Percentiles rank a stretch among this genome's conserved stretches.
These are phyloP conservation scores for Solenodon paradoxus DNA, from an alignment of 2,113 vertebrate species.

Conservation along the genomic window DNA sequence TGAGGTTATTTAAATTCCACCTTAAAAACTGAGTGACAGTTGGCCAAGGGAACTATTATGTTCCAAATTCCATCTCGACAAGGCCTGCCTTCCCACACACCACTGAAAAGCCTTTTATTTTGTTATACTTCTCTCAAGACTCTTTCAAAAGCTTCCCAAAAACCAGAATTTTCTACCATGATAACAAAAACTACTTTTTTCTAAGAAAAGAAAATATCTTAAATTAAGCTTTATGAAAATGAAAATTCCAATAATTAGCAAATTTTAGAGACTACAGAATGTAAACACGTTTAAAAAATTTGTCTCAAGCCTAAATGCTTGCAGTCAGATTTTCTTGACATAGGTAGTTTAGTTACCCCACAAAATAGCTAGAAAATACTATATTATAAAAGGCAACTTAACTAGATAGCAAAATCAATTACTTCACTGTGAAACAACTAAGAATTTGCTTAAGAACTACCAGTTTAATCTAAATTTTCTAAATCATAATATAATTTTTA, in stretches of 20 bases:
- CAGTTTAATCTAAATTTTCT: background rate
- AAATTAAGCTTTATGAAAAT: background rate
- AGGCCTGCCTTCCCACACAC: conserved; percentile 73
- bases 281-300: background rate
- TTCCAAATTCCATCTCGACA: conserved; percentile 79
- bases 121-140: conserved; percentile 46
- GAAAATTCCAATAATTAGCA: background rate
- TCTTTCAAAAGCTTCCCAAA: conserved; percentile 54
- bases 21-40: conserved; percentile 82
- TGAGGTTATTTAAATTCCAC: conserved; percentile 81
- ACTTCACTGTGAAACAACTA: background rate
- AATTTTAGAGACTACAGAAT: background rate
- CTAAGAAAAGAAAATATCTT: conserved; percentile 55
- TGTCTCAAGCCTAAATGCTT: background rate
- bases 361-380: background rate
- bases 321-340: background rate
- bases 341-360: background rate
- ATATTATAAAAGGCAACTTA: background rate
- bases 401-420: background rate
- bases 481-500: background rate
- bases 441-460: background rate
- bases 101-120: conserved; percentile 58
- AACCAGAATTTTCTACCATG: conserved; percentile 49
- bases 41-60: conserved; percentile 75
- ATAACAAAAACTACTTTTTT: conserved; percentile 38